A percentile compares a stretch with the other conserved stretches of the same genome.
These are phyloP conservation scores for Ricordea florida DNA, from an alignment of 92 coral and sea anemone genomes.

Conservation along the genomic window DNA sequence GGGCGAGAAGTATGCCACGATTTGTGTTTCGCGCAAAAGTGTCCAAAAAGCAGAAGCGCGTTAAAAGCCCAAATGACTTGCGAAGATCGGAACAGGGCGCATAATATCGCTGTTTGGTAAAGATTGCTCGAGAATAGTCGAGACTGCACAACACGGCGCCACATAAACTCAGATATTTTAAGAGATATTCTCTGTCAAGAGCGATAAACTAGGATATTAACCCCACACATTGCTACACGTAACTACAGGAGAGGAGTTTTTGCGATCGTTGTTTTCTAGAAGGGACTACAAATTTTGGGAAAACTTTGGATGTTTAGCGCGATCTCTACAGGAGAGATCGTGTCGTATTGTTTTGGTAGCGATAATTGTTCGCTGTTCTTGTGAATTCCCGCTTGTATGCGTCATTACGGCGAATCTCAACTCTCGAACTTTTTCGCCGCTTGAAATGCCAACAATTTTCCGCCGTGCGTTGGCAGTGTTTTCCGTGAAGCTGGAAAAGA, in stretches of 20 bases:
- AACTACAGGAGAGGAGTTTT: background rate
- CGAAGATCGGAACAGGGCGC: background rate
- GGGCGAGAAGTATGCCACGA: background rate
- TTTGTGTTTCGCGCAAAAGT: background rate
- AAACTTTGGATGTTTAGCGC: slow-evolving; percentile 27
- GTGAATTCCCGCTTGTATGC: slow-evolving; percentile 3
- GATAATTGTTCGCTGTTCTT: background rate
- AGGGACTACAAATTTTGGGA: slow-evolving; percentile 4
- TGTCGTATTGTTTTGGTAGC: background rate
- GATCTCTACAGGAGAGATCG: slow-evolving; percentile 3
- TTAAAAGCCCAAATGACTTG: background rate
- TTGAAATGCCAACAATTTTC: too few relatives aligned
- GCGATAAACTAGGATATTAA: too few relatives aligned
- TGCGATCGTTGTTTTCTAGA: slow-evolving; percentile 7
- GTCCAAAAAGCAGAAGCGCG: background rate
- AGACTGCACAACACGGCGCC: background rate
- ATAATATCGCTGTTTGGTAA: background rate
- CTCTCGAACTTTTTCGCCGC: too few relatives aligned
- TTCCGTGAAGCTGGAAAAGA: too few relatives aligned
- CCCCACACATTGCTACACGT: too few relatives aligned
- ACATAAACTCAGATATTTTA: too few relatives aligned
- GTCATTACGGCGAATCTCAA: background rate
- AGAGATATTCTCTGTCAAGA: background rate
- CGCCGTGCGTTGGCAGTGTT: too few relatives aligned
- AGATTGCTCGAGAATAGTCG: background rate